phyloP scores from a whole-genome alignment of 1,140 invertebrate species.

The Maniola jurtina region DNA sequence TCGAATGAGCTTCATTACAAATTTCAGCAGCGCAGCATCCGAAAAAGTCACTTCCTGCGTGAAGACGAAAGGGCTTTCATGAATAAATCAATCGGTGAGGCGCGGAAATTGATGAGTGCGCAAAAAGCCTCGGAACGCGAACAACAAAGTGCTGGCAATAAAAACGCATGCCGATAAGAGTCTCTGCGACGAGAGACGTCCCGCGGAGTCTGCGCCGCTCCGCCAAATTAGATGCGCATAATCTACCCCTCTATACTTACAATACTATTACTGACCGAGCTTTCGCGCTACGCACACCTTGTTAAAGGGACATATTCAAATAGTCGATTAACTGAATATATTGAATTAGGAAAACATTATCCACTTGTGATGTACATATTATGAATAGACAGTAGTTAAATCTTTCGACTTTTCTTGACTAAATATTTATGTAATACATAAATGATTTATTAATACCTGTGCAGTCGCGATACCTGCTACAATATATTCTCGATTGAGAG shows the following conservation, averaged over 20 bases:
- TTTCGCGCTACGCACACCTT: conserved; percentile 34
- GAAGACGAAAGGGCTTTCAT: conserved; percentile 67
- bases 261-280: conserved; percentile 39
- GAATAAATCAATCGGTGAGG: conserved; percentile 75
- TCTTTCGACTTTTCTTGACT: neutral
- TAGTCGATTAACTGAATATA: conserved; percentile 12
- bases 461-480: neutral
- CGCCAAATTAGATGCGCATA: conserved; percentile 76
- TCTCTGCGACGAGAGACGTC: conserved; percentile 41
- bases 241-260: conserved; percentile 49
- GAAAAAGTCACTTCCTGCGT: conserved; percentile 75
- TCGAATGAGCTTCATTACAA: conserved; percentile 76
- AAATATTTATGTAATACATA: neutral
- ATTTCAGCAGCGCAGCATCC: conserved; percentile 65
- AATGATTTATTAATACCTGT: neutral
- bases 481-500: neutral
- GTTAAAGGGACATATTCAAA: conserved; percentile 14
- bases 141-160: conserved; percentile 73
- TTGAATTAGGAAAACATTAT: conserved; percentile 6
- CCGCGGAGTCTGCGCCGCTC: conserved; percentile 47
- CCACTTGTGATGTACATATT: neutral
- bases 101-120: conserved; percentile 75
- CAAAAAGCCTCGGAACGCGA: conserved; percentile 69
- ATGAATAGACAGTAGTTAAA: too few species aligned
- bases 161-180: conserved; percentile 68